Evolutionary conservation across 2,113 vertebrate genomes (phyloP), one percentile per base, ranked within the genome.

Genomic region (Caranx melampygus): DNA sequence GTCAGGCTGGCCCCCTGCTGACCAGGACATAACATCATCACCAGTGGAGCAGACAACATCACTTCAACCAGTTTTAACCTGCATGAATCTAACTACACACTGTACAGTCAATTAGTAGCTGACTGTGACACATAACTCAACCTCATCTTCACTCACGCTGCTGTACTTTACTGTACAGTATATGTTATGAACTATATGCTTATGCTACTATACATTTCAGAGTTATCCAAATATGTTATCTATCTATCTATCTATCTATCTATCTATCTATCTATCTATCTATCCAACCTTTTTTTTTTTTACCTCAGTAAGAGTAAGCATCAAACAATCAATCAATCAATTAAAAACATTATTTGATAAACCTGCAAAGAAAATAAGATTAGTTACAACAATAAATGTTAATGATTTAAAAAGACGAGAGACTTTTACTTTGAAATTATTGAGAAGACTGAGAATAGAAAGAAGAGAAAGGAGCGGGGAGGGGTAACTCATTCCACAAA

Each of bases 61-160:
- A 34, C 35, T 60, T 45, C 51, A 65, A 60, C 73, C 64, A 47
- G 65, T 47, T 81, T 58, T 31, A 34, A 49, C 74, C 40, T 45
- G 68, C 49, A 42, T 4, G 1, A 15, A 33, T 57, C 13, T 37
- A 60, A n/a, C 14, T 8, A 37, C 55, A 14, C 55, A 2, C n/a
- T 26, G 14, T 35, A 44, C 18, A 12, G 20, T 52, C 33, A 83
- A 66, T 59, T 13, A 66, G 83, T 69, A 42, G 18, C 51, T 61
- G 8, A 42, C 31, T 12, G 15, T 0, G 26, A 40, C 20, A 11
- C 12, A 62, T 62, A 62, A 60, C 14, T 49, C 26, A 21, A 58
- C 55, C 2, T 33, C 16, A 34, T 31, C 31, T 58, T 33, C 6
- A 31, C n/a, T 20, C 18, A 1, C 49, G n/a, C 10, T 21, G 1